phyloP scores from a whole-genome alignment of 1,140 invertebrate species.

The Pseudoatta argentina region DNA sequence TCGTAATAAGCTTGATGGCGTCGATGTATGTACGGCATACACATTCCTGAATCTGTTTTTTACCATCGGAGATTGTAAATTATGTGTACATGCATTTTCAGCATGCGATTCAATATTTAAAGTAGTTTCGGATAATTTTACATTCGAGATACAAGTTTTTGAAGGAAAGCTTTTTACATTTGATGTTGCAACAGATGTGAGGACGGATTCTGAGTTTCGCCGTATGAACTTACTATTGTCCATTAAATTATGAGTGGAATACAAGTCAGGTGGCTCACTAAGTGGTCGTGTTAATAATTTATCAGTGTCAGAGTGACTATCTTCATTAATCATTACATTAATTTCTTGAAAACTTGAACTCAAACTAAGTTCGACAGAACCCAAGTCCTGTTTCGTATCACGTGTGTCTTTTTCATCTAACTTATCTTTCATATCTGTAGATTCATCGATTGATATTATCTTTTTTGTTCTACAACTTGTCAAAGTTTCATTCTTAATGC shows the following conservation, averaged over 20 bases:
- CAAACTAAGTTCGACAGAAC: not conserved
- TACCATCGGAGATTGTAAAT: slow-evolving; percentile 70
- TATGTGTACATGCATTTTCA: slow-evolving; percentile 62
- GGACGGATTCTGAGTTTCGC: slow-evolving; percentile 75
- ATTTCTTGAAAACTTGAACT: slow-evolving; percentile 49
- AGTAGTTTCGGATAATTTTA: slow-evolving; percentile 16
- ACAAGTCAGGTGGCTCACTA: slow-evolving; percentile 79
- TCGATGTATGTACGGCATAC: slow-evolving; percentile 83
- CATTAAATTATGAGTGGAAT: slow-evolving; percentile 68
- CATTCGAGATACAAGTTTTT: slow-evolving; percentile 6
- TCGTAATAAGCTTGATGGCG: slow-evolving; percentile 82
- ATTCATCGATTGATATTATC: slow-evolving; percentile 71
- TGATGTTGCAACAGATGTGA: slow-evolving; percentile 51
- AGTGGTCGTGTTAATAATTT: slow-evolving; percentile 75
- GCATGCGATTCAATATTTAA: slow-evolving; percentile 50
- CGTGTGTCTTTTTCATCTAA: slow-evolving; percentile 14
- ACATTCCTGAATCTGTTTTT: slow-evolving; percentile 77
- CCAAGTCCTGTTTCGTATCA: slow-evolving; percentile 9
- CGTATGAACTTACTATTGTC: slow-evolving; percentile 69
- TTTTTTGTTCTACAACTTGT: slow-evolving; percentile 71
- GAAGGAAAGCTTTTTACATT: slow-evolving; percentile 57
- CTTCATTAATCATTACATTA: not conserved
- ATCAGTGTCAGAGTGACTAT: slow-evolving; percentile 17
- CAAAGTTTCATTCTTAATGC: slow-evolving; percentile 77
- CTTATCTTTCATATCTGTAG: slow-evolving; percentile 71